Conservation (phyloP, 2,113 vertebrate genomes). For the Castor canadensis region DNA sequence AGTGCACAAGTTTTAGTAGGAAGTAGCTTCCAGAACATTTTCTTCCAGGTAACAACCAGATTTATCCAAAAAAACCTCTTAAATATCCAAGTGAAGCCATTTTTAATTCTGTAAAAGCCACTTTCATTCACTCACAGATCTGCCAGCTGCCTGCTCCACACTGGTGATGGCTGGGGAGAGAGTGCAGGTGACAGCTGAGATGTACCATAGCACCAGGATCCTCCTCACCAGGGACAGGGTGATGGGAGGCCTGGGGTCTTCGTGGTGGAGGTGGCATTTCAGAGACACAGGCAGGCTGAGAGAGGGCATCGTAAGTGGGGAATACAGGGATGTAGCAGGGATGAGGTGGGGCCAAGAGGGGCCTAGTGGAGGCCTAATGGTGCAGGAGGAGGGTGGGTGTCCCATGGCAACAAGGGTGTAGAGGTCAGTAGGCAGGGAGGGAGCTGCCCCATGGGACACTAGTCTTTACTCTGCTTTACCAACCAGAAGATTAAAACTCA, state of each 20-base stretch:
- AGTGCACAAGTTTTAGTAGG: background rate
- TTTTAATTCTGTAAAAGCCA: too few relatives aligned
- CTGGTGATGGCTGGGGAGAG: background rate
- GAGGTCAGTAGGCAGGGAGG: background rate
- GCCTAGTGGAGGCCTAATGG: background rate
- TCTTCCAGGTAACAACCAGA: background rate
- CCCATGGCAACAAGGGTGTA: too few relatives aligned
- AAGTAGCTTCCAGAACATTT: background rate
- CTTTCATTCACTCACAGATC: background rate
- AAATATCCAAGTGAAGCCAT: background rate
- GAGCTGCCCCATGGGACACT: rapidly evolving
- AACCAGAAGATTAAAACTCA: background rate
- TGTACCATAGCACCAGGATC: too few relatives aligned
- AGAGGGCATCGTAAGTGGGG: background rate
- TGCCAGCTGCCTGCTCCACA: background rate
- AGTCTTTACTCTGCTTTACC: background rate
- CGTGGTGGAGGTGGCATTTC: background rate
- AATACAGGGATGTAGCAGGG: too few relatives aligned
- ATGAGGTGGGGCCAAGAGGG: background rate
- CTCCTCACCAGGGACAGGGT: background rate
- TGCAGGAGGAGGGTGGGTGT: background rate
- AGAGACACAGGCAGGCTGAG: background rate
- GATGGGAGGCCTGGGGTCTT: background rate
- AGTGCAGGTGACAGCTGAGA: background rate
- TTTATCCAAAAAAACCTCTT: background rate